A percentile compares a stretch with the other conserved stretches of the same genome.
Evolutionary conservation across 2,888 invertebrate genomes (phyloP).

Genomic region (Drosophila algonquin): DNA sequence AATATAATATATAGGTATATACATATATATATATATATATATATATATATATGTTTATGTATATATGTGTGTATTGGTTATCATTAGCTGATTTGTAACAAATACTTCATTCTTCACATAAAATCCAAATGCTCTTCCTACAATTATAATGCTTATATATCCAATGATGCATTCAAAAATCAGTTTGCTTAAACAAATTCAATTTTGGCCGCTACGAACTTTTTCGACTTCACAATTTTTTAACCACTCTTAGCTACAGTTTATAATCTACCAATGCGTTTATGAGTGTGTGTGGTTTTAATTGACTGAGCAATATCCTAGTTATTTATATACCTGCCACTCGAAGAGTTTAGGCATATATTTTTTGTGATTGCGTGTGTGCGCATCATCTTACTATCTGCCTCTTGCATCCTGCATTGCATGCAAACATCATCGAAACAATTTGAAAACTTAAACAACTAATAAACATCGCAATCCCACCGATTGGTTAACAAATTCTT

Average conservation of each 20-base stretch:
- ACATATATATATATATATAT: slow-evolving; percentile 1
- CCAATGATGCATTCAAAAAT: slow-evolving; percentile 28
- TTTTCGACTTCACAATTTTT: not conserved
- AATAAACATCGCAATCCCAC: slow-evolving; percentile 42
- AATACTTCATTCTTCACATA: slow-evolving; percentile 15
- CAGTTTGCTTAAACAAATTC: slow-evolving; percentile 36
- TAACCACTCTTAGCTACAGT: slow-evolving; percentile 1
- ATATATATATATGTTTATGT: not conserved
- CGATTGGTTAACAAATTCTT: slow-evolving; percentile 30
- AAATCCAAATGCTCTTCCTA: not conserved
- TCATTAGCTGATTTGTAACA: slow-evolving; percentile 19
- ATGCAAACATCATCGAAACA: slow-evolving; percentile 43
- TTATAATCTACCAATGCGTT: not conserved
- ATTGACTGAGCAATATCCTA: slow-evolving; percentile 53
- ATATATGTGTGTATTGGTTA: slow-evolving; percentile 6
- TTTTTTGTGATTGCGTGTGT: slow-evolving; percentile 8
- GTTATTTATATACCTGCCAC: not conserved
- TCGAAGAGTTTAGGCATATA: not conserved
- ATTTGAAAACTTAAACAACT: slow-evolving; percentile 50
- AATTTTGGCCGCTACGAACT: slow-evolving; percentile 45
- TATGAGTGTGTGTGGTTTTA: slow-evolving; percentile 14
- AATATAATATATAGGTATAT: not conserved
- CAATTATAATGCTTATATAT: slow-evolving; percentile 4
- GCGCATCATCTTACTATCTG: slow-evolving; percentile 3
- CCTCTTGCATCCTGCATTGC: slow-evolving; percentile 46